Evolutionary conservation across 2,797 vertebrate genomes (phyloP).

Genomic region (Pangasius djambal): DNA sequence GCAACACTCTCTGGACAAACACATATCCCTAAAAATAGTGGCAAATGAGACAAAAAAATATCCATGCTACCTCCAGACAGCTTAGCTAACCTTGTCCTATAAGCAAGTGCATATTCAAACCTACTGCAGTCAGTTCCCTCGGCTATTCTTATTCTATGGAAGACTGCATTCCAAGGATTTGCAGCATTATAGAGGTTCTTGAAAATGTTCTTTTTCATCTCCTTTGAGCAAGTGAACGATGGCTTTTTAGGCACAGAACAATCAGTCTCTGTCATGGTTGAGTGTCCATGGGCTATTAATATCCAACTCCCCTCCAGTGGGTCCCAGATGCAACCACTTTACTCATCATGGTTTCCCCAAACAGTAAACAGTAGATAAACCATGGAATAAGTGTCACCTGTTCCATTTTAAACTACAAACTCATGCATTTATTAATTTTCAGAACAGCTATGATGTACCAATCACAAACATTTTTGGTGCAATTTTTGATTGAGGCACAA

Average conservation of each 20-base stretch:
- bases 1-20: not conserved
- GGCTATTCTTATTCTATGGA: not conserved
- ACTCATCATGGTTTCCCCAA: not conserved
- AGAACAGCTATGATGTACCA: not conserved
- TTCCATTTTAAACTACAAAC: not conserved
- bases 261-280: slow-evolving; percentile 35
- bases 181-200: not conserved
- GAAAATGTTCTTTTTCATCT: slow-evolving; percentile 18
- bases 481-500: not conserved
- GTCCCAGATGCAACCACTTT: slow-evolving; percentile 18
- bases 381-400: not conserved
- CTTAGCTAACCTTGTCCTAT: not conserved
- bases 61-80: slow-evolving; percentile 1
- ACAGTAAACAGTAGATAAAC: not conserved
- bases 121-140: not conserved
- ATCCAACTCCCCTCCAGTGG: slow-evolving; percentile 34
- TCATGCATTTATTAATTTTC: not conserved
- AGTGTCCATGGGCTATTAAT: slow-evolving; percentile 47
- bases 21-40: slow-evolving; percentile 31
- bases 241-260: slow-evolving; percentile 24
- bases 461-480: not conserved
- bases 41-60: not conserved
- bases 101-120: not conserved
- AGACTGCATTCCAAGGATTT: not conserved
- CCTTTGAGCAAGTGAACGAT: slow-evolving; percentile 12